phyloP scores from a whole-genome alignment of 2,888 invertebrate genomes.

The Meteorus colon region DNA sequence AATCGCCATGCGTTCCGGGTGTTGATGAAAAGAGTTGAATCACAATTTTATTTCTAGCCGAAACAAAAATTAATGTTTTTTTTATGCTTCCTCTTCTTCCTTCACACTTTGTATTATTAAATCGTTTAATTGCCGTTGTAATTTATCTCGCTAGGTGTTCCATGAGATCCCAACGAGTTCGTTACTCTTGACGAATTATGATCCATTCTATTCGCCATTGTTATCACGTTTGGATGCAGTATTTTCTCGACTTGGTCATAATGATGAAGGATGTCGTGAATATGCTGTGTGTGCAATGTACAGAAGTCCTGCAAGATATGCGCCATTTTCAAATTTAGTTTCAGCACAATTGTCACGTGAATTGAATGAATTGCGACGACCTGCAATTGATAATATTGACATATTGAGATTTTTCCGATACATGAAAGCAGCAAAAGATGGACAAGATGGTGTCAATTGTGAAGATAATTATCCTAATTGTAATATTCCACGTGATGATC shows the following conservation, averaged over 20 bases:
- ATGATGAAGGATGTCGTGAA: constrained; percentile 83
- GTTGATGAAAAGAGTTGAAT: too few species aligned
- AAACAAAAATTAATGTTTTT: neutral
- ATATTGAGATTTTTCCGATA: constrained; percentile 91
- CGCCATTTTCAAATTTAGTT: constrained; percentile 90
- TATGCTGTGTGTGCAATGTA: constrained; percentile 92
- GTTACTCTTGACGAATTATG: constrained; percentile 87
- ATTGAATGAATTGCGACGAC: constrained; percentile 88
- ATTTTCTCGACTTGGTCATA: constrained; percentile 81
- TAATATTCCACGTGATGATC: constrained; percentile 77
- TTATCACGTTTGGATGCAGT: constrained; percentile 89
- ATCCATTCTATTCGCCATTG: constrained; percentile 92
- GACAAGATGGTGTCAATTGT: constrained; percentile 87
- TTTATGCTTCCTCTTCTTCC: neutral
- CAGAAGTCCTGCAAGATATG: constrained; percentile 89
- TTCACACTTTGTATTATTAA: constrained; percentile 6
- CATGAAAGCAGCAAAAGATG: constrained; percentile 92
- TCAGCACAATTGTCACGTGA: constrained; percentile 93
- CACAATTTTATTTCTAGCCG: too few species aligned
- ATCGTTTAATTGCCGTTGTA: neutral
- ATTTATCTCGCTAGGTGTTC: constrained; percentile 77
- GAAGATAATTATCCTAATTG: constrained; percentile 81
- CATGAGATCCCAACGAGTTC: constrained; percentile 90
- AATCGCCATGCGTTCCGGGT: too few species aligned
- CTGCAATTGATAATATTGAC: constrained; percentile 89